Percentiles rank a stretch among this genome's conserved stretches.
Evolutionary conservation across 2,797 vertebrate genomes (phyloP).

Genomic region (Lycodopsis pacificus): DNA sequence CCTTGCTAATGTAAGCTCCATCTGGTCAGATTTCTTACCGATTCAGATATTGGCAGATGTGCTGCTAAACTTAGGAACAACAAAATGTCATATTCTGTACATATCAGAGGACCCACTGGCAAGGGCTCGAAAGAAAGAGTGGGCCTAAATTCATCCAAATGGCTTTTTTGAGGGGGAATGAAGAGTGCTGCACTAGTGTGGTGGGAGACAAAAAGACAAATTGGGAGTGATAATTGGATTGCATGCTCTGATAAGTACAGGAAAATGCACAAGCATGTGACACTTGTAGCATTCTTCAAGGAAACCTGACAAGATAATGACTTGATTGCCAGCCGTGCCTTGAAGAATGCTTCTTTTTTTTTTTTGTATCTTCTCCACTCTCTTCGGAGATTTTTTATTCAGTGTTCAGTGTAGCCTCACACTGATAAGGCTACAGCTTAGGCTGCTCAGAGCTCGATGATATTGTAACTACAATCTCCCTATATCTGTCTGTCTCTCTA

Average conservation of each 20-base stretch:
- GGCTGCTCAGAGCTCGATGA: conserved; percentile 86
- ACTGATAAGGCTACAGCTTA: conserved; percentile 84
- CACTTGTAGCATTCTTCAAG: conserved; percentile 88
- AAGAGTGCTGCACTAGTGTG: conserved; percentile 86
- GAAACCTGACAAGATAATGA: conserved; percentile 82
- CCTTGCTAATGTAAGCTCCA: conserved; percentile 50
- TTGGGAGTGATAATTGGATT: conserved; percentile 82
- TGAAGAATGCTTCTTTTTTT: conserved; percentile 83
- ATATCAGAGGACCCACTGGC: conserved; percentile 83
- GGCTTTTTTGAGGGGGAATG: conserved; percentile 67
- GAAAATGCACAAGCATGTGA: conserved; percentile 81
- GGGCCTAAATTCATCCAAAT: conserved; percentile 80
- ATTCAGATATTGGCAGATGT: conserved; percentile 49
- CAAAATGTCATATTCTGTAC: conserved; percentile 80
- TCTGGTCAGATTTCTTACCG: conserved; percentile 29
- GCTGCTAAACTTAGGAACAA: conserved; percentile 45
- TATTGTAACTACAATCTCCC: conserved; percentile 90
- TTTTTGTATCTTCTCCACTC: conserved; percentile 54
- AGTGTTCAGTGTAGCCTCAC: conserved; percentile 77
- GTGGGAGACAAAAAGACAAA: conserved; percentile 84
- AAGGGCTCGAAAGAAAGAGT: conserved; percentile 75
- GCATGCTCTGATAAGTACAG: conserved; percentile 87
- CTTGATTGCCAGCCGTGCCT: conserved; percentile 81
- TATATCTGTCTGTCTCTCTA: conserved; percentile 93
- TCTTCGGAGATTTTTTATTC: conserved; percentile 77